These are phyloP conservation scores for Arge pagana DNA, from an alignment of 2,888 invertebrate genomes.

Conservation along the genomic window DNA sequence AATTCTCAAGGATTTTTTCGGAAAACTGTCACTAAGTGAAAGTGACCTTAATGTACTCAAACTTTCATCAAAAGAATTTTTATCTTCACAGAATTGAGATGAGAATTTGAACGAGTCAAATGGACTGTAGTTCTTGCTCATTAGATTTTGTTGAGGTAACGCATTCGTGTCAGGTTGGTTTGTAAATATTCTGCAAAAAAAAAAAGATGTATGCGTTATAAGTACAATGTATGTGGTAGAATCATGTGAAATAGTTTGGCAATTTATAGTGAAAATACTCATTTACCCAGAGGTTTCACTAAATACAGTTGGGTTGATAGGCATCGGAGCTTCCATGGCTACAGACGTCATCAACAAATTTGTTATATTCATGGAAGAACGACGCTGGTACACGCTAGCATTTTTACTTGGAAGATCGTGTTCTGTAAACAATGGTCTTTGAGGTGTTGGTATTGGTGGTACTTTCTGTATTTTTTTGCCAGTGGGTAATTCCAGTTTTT, in stretches of 20 bases:
- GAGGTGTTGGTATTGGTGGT: slow-evolving; percentile 17
- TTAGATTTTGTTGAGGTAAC: background rate
- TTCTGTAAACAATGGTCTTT: slow-evolving; percentile 10
- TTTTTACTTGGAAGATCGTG: slow-evolving; percentile 16
- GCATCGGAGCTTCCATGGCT: slow-evolving; percentile 32
- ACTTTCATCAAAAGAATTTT: slow-evolving; percentile 59
- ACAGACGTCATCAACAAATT: slow-evolving; percentile 30
- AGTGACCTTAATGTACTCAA: slow-evolving; percentile 62
- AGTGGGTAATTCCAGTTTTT: slow-evolving; percentile 45
- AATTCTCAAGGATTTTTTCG: slow-evolving; percentile 43
- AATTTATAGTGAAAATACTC: background rate
- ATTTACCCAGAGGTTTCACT: slow-evolving; percentile 28
- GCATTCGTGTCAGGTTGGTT: background rate
- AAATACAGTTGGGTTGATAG: slow-evolving; percentile 31
- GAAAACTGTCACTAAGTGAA: slow-evolving; percentile 39
- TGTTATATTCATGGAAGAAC: slow-evolving; percentile 39
- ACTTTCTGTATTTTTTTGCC: slow-evolving; percentile 22
- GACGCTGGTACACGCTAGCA: slow-evolving; percentile 11
- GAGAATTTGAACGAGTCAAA: background rate
- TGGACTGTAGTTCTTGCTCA: background rate
- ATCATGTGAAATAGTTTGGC: background rate
- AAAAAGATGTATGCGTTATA: slow-evolving; percentile 9
- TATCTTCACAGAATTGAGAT: slow-evolving; percentile 18
- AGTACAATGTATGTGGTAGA: background rate
- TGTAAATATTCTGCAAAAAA: slow-evolving; percentile 25